Percentiles rank a stretch among this genome's conserved stretches.
Evolutionary conservation across 2,888 invertebrate species (phyloP).

Genomic region (Steinernema hermaphroditum): DNA sequence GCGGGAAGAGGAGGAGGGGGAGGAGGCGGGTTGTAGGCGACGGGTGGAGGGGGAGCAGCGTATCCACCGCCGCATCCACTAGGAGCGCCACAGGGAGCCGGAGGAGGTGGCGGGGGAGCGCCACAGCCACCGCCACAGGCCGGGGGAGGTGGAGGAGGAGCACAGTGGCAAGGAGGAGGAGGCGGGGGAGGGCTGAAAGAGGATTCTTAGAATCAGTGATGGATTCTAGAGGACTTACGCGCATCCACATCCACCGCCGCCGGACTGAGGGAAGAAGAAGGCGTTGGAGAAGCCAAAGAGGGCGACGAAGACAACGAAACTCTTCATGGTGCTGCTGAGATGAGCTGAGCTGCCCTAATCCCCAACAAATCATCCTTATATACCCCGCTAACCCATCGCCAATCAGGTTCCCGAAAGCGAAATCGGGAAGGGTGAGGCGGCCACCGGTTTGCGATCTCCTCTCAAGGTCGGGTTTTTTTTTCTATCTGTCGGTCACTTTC

Average conservation of each 20-base stretch:
- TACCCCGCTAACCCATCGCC: no score
- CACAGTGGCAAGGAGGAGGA: not conserved
- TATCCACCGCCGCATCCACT: not conserved
- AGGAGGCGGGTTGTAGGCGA: not conserved
- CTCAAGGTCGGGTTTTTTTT: no score
- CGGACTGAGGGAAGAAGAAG: slow-evolving; percentile 2
- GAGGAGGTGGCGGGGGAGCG: not conserved
- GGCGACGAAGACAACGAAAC: not conserved
- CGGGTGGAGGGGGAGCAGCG: not conserved
- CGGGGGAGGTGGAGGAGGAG: slow-evolving; percentile 31
- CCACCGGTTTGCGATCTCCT: no score
- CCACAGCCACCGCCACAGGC: slow-evolving; percentile 2
- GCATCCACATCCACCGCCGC: slow-evolving; percentile 31
- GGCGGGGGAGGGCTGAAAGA: not conserved
- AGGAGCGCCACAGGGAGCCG: no score
- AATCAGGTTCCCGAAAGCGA: not conserved
- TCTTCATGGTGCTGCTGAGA: slow-evolving; percentile 3
- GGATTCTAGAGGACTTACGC: not conserved
- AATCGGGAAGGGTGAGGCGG: no score
- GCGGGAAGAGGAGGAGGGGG: not conserved
- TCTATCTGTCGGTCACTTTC: no score
- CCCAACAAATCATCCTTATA: not conserved
- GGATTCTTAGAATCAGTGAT: not conserved
- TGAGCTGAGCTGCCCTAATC: not conserved
- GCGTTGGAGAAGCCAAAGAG: slow-evolving; percentile 10